These are phyloP conservation scores for Montipora sp. DNA, from an alignment of 64 coral and sea anemone genomes.

Conservation along the genomic window DNA sequence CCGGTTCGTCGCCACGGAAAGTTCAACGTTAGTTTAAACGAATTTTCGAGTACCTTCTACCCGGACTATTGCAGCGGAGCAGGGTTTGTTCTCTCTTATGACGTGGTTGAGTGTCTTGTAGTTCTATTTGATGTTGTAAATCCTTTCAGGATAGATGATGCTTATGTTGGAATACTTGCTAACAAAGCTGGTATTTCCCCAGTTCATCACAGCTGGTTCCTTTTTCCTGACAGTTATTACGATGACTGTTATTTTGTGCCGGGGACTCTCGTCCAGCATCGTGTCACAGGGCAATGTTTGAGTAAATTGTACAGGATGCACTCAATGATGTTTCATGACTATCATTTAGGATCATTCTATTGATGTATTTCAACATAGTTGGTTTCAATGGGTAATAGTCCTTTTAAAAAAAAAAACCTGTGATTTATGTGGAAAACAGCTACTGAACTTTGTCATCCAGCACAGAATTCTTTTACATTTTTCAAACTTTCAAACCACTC, in stretches of 20 bases:
- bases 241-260: constrained; percentile 41
- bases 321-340: not conserved
- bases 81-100: constrained; percentile 58
- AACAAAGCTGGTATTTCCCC: constrained; percentile 4
- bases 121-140: constrained; percentile 45
- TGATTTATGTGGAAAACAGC: too few relatives aligned
- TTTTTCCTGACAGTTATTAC: constrained; percentile 1
- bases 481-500: too few relatives aligned
- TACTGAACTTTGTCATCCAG: too few relatives aligned
- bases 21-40: constrained; percentile 1
- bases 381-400: too few relatives aligned
- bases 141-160: constrained; percentile 67
- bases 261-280: constrained; percentile 65
- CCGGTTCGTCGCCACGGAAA: constrained; percentile 37
- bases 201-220: constrained; percentile 28
- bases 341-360: not conserved
- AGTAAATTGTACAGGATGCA: constrained; percentile 31
- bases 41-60: constrained; percentile 24
- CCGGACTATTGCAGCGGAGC: constrained; percentile 63
- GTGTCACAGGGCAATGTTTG: constrained; percentile 48
- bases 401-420: too few relatives aligned
- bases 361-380: not conserved
- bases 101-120: constrained; percentile 36
- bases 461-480: too few relatives aligned
- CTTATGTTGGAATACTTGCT: constrained; percentile 65